Evolutionary conservation across 2,113 vertebrate genomes (phyloP), one percentile per base, ranked within the genome.

Genomic region (Antigone vipio): DNA sequence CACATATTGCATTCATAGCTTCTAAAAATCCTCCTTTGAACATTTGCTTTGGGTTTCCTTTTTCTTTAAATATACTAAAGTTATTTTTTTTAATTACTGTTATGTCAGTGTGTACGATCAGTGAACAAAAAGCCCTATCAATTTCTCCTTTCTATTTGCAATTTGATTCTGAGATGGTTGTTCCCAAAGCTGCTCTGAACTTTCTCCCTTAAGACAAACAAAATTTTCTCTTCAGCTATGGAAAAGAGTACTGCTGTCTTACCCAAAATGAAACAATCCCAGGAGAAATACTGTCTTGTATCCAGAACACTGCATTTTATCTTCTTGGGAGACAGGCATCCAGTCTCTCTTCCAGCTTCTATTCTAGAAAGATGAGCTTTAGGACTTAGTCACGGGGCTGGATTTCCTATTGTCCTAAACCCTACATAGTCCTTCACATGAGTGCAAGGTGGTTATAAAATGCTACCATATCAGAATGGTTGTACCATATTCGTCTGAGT

Each of bases 11-110:
- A 67, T 86, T 91, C 38, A 60, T 87, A 94, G 89, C 30, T 93
- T 91, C 71, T 86, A 91, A 88, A 94, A 95, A 81, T 76, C 53
- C 44, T 89, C 45, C 50, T 96, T 93, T 93, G 77, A 91, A 96
- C 21, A 4, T 71, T 89, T 91, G 40, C 35, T 88, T 95, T 80
- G 60, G 15, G 27, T 94, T 93, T 94, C 50, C 29, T 78, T 84
- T 95, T 87, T 78, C 49, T 91, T 96, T 92, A 78, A 87, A 68
- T 91, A 64, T 86, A 53, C 38, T 76, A 34, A 76, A 89, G 34
- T 80, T 94, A 12, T 45, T 2, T 1, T 82, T 95, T 93, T 94
- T 85, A 95, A 94, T 96, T 95, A 81, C 71, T 35, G 17, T 89
- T 94, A 60, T 92, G 68, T 93, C 75, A 50, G 6, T 47, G 40